A percentile compares a stretch with the other conserved stretches of the same genome.
Evolutionary conservation across 2,113 vertebrate genomes (phyloP).

Genomic region (Acrocephalus arundinaceus): DNA sequence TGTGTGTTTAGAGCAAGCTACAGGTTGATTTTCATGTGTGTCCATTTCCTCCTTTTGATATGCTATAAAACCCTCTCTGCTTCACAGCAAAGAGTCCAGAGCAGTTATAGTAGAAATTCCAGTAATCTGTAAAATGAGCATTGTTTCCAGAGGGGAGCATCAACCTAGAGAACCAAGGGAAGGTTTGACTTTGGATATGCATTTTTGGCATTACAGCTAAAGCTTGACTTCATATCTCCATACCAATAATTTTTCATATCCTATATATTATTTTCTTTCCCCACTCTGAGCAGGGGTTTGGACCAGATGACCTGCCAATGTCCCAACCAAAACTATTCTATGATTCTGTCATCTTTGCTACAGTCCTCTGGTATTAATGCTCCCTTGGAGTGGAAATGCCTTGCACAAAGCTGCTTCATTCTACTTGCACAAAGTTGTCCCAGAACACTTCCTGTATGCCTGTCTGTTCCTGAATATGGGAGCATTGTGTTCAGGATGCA

Average conservation of each 20-base stretch:
- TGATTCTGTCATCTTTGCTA: not conserved
- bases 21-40: not conserved
- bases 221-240: not conserved
- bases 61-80: not conserved
- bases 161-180: not conserved
- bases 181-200: not conserved
- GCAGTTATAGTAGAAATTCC: not conserved
- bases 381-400: not conserved
- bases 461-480: not conserved
- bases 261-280: not conserved
- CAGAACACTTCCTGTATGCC: not conserved
- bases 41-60: not conserved
- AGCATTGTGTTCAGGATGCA: not conserved
- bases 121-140: not conserved
- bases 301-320: not conserved
- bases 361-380: not conserved
- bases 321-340: not conserved
- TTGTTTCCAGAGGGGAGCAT: not conserved
- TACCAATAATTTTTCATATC: too few relatives aligned
- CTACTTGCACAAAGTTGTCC: not conserved
- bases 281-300: not conserved
- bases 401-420: not conserved
- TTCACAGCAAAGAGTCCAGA: not conserved
- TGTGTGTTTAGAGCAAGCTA: slow-evolving; percentile 48
- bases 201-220: not conserved